Evolutionary conservation across 2,113 vertebrate genomes (phyloP), one percentile per base, ranked within the genome.

Genomic region (Perca flavescens): DNA sequence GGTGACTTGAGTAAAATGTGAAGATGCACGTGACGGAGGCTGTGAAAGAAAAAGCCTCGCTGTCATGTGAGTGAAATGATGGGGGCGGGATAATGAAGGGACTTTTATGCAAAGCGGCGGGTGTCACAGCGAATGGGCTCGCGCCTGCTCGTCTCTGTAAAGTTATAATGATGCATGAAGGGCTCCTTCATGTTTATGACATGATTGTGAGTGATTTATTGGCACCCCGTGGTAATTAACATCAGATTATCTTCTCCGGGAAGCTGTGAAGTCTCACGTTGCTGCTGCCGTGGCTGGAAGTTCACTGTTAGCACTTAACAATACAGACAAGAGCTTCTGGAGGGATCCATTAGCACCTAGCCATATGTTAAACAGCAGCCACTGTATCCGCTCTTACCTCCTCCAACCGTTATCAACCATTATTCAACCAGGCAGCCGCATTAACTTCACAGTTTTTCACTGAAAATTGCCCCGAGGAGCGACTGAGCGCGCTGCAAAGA

Each of bases 91-190:
- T 88, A 88, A 91, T 88, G 80, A 88, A 77, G 85, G 82, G 86
- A 77, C 75, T 84, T 86, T 83, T 84, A 90, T 89, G 85, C 83
- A 82, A 86, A 87, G 79, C 28, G 16, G 63, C 62, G 78, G 49
- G 80, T 78, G 84, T 90, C 83, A 78, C 64, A 74, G 84, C 62
- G 16, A 80, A 79, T 43, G 67, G 82, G 52, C 74, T 62, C 22
- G 31, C 4, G 28, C 81, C 57, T 31, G n/a, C 80, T 86, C 67
- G 12, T 89, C 78, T 88, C 75, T 47, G 73, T 77, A 25, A 84
- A 76, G 82, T 79, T 66, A 88, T 91, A 90, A 91, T 84, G 89
- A 91, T 86, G 88, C 89, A 88, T 91, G 88, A 92, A 91, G 91
- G 91, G 79, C 79, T 73, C 89, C 86, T 90, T 89, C 85, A 88